Base-by-base conservation (phyloP, 1,140 invertebrate species). In the Neelides sp. region DNA sequence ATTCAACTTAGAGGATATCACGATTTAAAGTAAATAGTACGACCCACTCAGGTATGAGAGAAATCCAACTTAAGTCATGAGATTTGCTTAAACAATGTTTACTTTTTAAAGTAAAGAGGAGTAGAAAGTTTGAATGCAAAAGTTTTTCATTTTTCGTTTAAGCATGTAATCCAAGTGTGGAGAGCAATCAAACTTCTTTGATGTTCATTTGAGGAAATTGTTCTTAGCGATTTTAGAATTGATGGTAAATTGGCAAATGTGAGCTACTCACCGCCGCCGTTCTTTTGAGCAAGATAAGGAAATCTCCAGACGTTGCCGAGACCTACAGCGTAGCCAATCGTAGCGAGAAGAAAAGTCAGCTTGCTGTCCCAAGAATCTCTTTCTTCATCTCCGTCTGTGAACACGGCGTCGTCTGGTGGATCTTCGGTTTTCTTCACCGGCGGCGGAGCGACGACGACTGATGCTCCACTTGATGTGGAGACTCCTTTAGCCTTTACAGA, bases 241-340 rank as follows among this genome's bases (percentile, higher is more conserved):
- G 13, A n/a, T 15, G 2, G 2, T 1, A 10, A 19, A 10, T 20
- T 19, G 7, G 17, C 30, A 51, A n/a, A n/a, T n/a, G n/a, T n/a
- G n/a, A n/a, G n/a, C n/a, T 15, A 20, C 63, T 49, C 61, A 66
- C 87, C 87, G 54, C 87, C 88, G 0, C 88, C 87, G 64, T 92
- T 92, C 64, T 91, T 90, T 64, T 92, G 87, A 1, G 86, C 85
- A 54, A 92, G 68, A 69, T 90, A 90, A 0, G 86, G 85, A 70
- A 91, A 90, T 57, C 85, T 73, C 89, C 89, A 94, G 1, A 93
- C 88, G 61, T 93, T 93, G n/a, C 89, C 89, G 4, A 95, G 72
- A 0, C 89, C 90, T 0, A 93, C 87, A n/a, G 88, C 87, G 60
- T 92, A 89, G 1, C 89, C 89, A 13, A 93, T 81, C 13, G 88